Evolutionary conservation across 2,888 invertebrate species (phyloP).

Genomic region (Dicyrtoma fusca): DNA sequence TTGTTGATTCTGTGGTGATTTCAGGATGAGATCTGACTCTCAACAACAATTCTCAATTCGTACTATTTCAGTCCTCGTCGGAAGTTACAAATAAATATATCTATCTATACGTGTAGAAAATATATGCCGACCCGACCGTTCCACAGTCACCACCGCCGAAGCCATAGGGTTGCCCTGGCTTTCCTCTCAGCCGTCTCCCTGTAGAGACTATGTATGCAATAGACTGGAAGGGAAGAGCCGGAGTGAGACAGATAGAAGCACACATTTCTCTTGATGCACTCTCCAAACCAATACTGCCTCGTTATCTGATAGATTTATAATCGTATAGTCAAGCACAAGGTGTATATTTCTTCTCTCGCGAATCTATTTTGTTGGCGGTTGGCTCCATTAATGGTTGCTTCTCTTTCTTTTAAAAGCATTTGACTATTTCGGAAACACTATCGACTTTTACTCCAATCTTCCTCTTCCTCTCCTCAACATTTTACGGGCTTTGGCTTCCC

Average conservation of each 20-base stretch:
- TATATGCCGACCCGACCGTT: too few species aligned
- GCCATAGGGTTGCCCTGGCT: too few species aligned
- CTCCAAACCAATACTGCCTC: slow-evolving; percentile 42
- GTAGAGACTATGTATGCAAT: background rate
- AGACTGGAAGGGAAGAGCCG: slow-evolving; percentile 1
- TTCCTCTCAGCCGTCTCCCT: too few species aligned
- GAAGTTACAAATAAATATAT: too few species aligned
- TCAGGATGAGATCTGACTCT: slow-evolving; percentile 9
- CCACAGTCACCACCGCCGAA: too few species aligned
- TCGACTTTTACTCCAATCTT: slow-evolving; percentile 53
- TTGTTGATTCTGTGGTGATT: background rate
- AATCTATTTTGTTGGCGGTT: slow-evolving; percentile 38
- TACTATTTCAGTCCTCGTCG: background rate
- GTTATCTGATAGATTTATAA: slow-evolving; percentile 54
- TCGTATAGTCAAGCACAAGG: slow-evolving; percentile 34
- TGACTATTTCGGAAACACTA: slow-evolving; percentile 57
- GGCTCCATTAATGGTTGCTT: slow-evolving; percentile 54
- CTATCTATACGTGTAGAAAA: too few species aligned
- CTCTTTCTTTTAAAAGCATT: slow-evolving; percentile 57
- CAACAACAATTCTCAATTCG: slow-evolving; percentile 15
- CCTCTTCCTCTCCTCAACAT: slow-evolving; percentile 34
- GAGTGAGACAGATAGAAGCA: slow-evolving; percentile 18
- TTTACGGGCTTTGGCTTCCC: slow-evolving; percentile 14
- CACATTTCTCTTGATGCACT: slow-evolving; percentile 43
- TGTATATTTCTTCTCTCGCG: slow-evolving; percentile 44